Evolutionary conservation across 1,140 invertebrate species (phyloP).

Genomic region (Cydia amplana): DNA sequence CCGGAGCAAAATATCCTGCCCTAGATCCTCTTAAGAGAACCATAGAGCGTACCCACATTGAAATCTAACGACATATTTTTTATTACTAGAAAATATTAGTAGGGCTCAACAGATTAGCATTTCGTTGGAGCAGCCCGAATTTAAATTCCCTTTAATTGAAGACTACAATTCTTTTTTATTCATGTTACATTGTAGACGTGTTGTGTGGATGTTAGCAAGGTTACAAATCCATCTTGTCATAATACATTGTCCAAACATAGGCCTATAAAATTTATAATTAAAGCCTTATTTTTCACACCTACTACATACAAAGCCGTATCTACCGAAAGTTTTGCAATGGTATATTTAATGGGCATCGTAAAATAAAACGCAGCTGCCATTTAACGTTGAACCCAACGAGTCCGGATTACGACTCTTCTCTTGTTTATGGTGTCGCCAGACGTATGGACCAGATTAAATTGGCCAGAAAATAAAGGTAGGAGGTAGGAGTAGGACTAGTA

Average conservation of each 20-base stretch:
- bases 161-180: too few relatives aligned
- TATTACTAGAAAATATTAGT: too few relatives aligned
- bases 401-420: conserved; percentile 3
- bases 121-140: too few relatives aligned
- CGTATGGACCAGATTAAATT: neutral
- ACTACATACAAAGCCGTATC: conserved; percentile 4
- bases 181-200: too few relatives aligned
- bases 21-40: neutral
- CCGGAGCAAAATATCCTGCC: neutral
- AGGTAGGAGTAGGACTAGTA: neutral
- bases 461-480: conserved; percentile 1
- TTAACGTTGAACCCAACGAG: conserved; percentile 12
- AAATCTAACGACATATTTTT: neutral
- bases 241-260: too few relatives aligned
- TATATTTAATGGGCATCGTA: conserved; percentile 20
- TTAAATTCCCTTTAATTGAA: too few relatives aligned
- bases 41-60: neutral
- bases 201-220: too few relatives aligned
- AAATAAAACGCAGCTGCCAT: conserved; percentile 25
- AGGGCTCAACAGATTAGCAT: too few relatives aligned
- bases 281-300: conserved; percentile 20
- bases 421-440: neutral
- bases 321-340: conserved; percentile 6
- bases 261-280: neutral
- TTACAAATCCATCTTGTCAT: too few relatives aligned